Base-by-base conservation (phyloP, 2,113 vertebrate genomes). In the Climacteris rufus region DNA sequence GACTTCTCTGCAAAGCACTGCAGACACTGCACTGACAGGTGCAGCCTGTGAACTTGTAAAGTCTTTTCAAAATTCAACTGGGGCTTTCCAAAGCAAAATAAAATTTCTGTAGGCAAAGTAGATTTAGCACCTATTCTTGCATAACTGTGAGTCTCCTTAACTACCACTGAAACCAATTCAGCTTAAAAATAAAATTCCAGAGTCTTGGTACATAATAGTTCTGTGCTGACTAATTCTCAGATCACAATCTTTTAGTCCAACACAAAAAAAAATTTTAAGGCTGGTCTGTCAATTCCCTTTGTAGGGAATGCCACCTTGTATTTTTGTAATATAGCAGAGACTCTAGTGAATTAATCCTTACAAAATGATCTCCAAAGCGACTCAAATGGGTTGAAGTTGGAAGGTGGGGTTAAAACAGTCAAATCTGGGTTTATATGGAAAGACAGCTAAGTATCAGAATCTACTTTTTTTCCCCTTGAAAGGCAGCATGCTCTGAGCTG, bases 11-110 rank as follows among this genome's bases (percentile, higher is more conserved):
- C 12, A 77, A n/a, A 86, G 47, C 45, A 57, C 44, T 87, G 42
- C 28, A 79, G 83, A 59, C 37, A 35, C 60, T 78, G 68, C 85
- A 60, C 66, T 87, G 94, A 59, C 86, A 94, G 93, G 92, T 95
- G 83, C 76, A 68, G 83, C 69, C 82, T 95, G 53, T 91, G 81
- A 97, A 94, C 68, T 90, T 91, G 92, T 93, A 86, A 96, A 65
- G 91, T 92, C 7, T 95, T 95, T 96, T 97, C 70, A 97, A 88
- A 91, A 94, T 72, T 71, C 60, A 87, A 0, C 77, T 77, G 78
- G 66, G 47, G 49, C 60, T 83, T 96, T 90, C 52, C 84, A 94
- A 95, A 85, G 70, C 50, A 91, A 93, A 96, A 96, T 85, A 77
- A 44, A 89, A 60, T 84, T 95, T 93, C 79, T 95, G 28, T 83